Evolutionary conservation across 23 tunicate genomes (phyloP).

Genomic region (Ascidia mentula): DNA sequence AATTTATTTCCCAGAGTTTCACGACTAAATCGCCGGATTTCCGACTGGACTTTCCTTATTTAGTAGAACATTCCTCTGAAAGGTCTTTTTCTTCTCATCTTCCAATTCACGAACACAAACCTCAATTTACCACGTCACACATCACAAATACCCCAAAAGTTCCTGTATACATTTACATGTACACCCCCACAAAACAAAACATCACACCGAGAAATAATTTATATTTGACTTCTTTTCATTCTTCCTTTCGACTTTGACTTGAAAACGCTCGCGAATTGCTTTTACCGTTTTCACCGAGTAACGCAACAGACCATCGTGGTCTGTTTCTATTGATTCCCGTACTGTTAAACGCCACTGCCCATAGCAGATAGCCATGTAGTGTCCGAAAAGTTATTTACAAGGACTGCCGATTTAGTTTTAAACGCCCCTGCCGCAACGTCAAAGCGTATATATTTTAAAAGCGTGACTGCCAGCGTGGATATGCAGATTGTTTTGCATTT

Average conservation of each 20-base stretch:
- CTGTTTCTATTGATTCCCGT: not conserved
- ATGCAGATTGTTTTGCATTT: too few relatives aligned
- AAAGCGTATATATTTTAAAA: conserved; percentile 2
- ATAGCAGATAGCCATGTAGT: not conserved
- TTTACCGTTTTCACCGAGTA: not conserved
- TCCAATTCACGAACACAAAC: not conserved
- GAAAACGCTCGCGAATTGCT: not conserved
- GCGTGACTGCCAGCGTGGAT: not conserved
- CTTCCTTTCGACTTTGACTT: not conserved
- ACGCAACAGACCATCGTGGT: not conserved
- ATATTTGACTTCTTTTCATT: not conserved
- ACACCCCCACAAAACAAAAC: not conserved
- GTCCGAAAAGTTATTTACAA: not conserved
- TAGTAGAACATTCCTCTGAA: not conserved
- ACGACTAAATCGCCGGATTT: not conserved
- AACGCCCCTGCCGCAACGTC: not conserved
- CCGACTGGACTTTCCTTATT: not conserved
- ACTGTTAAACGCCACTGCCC: conserved; percentile 4
- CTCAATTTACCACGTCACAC: not conserved
- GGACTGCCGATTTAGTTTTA: not conserved
- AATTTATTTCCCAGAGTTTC: not conserved
- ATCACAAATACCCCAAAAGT: not conserved
- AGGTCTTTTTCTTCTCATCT: not conserved
- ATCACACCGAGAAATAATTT: not conserved
- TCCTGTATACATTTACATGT: not conserved